These are phyloP conservation scores for Oryzias dopingdopingensis DNA, from an alignment of 2,797 vertebrate genomes.

Conservation along the genomic window DNA sequence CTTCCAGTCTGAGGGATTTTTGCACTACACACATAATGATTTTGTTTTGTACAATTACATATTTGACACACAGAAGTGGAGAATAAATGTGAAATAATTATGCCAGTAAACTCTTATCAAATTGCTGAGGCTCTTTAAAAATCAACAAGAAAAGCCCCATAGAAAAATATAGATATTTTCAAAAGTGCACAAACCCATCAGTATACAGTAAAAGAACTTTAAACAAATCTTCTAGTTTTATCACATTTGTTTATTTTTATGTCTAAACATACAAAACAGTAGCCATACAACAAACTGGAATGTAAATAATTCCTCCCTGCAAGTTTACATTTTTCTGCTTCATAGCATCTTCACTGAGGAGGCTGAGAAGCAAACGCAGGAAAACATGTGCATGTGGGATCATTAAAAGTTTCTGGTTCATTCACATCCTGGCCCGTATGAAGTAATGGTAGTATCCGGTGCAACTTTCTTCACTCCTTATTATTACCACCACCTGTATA, in stretches of 20 bases:
- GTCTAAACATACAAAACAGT: constrained; percentile 49
- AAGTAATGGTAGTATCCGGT: constrained; percentile 17
- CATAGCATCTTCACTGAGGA: constrained; percentile 18
- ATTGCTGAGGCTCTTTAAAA: no score
- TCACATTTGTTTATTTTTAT: constrained; percentile 44
- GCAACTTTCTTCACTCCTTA: constrained; percentile 9
- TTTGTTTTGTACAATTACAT: no score
- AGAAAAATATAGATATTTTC: no score
- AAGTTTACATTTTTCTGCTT: constrained; percentile 11
- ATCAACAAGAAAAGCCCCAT: no score
- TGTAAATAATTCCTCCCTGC: constrained; percentile 35
- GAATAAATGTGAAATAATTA: no score
- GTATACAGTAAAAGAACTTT: background rate
- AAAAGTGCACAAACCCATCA: no score
- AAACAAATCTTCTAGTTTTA: constrained; percentile 44
- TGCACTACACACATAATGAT: no score
- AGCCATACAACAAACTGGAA: constrained; percentile 35
- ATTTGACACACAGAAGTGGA: no score
- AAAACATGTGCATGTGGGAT: constrained; percentile 13
- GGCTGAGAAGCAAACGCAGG: constrained; percentile 13
- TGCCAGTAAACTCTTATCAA: no score
- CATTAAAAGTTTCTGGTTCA: constrained; percentile 51
- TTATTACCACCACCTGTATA: constrained; percentile 35
- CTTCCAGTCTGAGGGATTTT: no score
- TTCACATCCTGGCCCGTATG: constrained; percentile 7